phyloP scores from a whole-genome alignment of 2,113 vertebrate genomes.

The Phalacrocorax brasilianus region DNA sequence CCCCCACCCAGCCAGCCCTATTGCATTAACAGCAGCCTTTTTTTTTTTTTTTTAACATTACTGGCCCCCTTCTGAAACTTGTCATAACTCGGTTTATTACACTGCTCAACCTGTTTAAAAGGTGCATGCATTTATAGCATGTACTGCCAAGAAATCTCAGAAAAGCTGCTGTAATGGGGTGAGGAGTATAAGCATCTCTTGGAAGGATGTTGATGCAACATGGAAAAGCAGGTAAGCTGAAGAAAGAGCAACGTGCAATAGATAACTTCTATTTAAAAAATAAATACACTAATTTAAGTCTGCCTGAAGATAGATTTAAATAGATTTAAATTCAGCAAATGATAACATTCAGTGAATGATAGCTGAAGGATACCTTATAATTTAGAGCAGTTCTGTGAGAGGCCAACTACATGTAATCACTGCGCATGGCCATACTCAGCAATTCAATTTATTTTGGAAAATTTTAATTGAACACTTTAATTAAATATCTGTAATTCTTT shows the following conservation, averaged over 20 bases:
- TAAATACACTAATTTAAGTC: slow-evolving; percentile 2
- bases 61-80: not conserved
- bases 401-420: not conserved
- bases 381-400: not conserved
- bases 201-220: not conserved
- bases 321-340: not conserved
- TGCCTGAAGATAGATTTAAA: slow-evolving; percentile 8
- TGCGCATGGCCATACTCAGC: not conserved
- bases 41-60: not conserved
- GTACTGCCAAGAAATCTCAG: not conserved
- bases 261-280: slow-evolving; percentile 18
- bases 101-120: not conserved
- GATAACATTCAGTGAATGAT: not conserved
- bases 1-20: not conserved
- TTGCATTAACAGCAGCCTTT: not conserved
- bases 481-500: not conserved
- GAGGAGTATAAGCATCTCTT: not conserved
- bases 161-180: not conserved
- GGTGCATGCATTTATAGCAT: not conserved
- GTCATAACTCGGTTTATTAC: not conserved
- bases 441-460: not conserved
- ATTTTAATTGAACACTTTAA: not conserved
- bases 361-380: not conserved
- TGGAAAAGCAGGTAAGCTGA: not conserved
- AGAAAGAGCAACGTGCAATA: slow-evolving; percentile 2